A percentile compares a stretch with the other conserved stretches of the same genome.
Conservation (phyloP, 2,797 vertebrate genomes). For the Melanotaenia nigrans region DNA sequence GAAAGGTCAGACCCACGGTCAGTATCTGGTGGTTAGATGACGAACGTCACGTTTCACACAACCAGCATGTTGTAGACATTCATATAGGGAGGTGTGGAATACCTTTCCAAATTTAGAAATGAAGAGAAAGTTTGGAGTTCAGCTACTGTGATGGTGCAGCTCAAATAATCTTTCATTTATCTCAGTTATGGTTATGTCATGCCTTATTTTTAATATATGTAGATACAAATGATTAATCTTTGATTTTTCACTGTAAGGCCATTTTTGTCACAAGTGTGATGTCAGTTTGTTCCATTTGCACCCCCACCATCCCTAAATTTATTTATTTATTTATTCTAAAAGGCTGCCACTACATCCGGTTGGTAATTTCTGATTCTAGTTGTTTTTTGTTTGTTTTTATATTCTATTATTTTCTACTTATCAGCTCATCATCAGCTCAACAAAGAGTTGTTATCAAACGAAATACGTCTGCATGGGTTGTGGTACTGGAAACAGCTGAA, state of each 20-base stretch:
- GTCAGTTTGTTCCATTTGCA: too few species aligned
- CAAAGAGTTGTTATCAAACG: neutral
- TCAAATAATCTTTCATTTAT: neutral
- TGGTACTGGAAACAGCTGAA: neutral
- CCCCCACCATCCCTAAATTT: too few species aligned
- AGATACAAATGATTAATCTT: neutral
- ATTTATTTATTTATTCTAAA: too few species aligned
- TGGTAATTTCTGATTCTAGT: too few species aligned
- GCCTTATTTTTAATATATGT: neutral
- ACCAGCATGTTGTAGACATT: constrained; percentile 8
- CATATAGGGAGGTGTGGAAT: neutral
- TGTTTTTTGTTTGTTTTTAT: too few species aligned
- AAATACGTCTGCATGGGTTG: neutral
- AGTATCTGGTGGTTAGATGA: constrained; percentile 24
- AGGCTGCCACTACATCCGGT: too few species aligned
- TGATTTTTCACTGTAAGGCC: too few species aligned
- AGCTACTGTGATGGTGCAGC: neutral
- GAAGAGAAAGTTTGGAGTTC: neutral
- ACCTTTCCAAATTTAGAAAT: constrained; percentile 23
- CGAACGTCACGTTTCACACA: constrained; percentile 41
- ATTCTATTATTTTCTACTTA: too few species aligned
- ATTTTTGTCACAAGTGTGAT: too few species aligned
- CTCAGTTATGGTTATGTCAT: neutral
- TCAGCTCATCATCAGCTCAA: too few species aligned
- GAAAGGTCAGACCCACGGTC: constrained; percentile 38